A percentile compares a stretch with the other conserved stretches of the same genome.
Conservation (phyloP, 2,888 invertebrate genomes). For the Aspidapion aeneum region DNA sequence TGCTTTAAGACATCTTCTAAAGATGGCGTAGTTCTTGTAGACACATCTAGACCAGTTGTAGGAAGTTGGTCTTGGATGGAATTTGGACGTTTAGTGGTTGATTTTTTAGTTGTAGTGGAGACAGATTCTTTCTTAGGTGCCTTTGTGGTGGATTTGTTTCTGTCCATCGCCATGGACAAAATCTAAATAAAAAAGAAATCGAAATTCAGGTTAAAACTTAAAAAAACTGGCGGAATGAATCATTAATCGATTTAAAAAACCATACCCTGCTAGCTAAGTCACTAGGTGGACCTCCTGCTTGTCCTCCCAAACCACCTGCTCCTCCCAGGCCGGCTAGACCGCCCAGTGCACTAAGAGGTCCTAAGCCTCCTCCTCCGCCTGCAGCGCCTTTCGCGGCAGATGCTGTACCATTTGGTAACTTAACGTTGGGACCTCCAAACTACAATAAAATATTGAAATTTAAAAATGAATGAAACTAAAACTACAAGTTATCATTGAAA, state of each 20-base stretch:
- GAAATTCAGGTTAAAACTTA: no score
- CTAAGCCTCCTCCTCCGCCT: neutral
- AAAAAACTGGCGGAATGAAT: no score
- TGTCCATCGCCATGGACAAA: conserved; percentile 41
- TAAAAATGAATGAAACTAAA: no score
- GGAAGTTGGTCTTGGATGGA: conserved; percentile 32
- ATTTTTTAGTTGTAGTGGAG: conserved; percentile 8
- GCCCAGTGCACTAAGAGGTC: no score
- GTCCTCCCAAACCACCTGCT: no score
- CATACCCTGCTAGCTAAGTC: conserved; percentile 38
- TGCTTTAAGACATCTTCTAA: conserved; percentile 42
- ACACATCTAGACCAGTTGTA: conserved; percentile 18
- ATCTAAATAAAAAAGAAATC: conserved; percentile 35
- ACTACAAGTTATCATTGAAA: no score
- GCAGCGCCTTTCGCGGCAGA: neutral
- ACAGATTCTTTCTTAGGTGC: conserved; percentile 25
- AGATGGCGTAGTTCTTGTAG: conserved; percentile 30
- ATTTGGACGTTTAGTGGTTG: conserved; percentile 30
- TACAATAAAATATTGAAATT: conserved; percentile 5
- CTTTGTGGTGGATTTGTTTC: conserved; percentile 31
- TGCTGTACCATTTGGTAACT: conserved; percentile 15
- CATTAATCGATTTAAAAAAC: no score
- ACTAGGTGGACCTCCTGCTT: conserved; percentile 20
- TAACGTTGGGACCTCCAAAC: conserved; percentile 23
- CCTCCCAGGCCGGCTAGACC: no score